Conservation (phyloP, 2,888 invertebrate species). For the Eubasilissa splendida region DNA sequence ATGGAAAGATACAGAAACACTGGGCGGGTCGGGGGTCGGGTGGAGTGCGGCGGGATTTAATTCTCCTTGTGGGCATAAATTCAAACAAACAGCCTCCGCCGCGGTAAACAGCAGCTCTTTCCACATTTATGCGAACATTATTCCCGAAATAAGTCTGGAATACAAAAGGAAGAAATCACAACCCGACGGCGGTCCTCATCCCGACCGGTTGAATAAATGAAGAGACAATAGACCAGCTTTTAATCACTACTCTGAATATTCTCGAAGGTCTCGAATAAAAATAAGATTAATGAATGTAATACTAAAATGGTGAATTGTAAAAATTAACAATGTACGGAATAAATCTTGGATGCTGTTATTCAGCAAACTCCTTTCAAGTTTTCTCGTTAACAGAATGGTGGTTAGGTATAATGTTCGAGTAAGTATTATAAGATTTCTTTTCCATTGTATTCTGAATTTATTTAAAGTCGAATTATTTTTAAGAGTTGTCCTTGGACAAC, state of each 20-base stretch:
- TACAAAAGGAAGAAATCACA: not conserved
- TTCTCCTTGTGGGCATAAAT: constrained; percentile 10
- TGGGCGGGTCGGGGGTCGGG: not conserved
- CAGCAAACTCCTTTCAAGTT: no score
- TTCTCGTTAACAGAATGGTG: no score
- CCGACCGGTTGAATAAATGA: not conserved
- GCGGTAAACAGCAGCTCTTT: constrained; percentile 5
- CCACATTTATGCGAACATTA: constrained; percentile 23
- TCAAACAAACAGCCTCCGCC: not conserved
- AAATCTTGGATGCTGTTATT: no score
- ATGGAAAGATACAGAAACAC: no score
- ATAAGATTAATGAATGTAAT: not conserved
- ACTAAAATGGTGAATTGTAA: no score
- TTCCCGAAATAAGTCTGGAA: constrained; percentile 11
- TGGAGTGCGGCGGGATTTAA: not conserved
- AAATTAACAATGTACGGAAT: no score
- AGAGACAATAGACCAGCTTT: not conserved
- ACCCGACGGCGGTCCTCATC: not conserved
- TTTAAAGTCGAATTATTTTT: no score
- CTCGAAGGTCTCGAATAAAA: not conserved
- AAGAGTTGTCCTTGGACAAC: no score
- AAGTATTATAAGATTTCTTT: no score
- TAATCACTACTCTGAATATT: constrained; percentile 1
- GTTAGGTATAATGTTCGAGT: no score
- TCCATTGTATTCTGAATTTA: no score